Base-by-base conservation (phyloP, 2,888 invertebrate genomes). In the Germaria angustata region DNA sequence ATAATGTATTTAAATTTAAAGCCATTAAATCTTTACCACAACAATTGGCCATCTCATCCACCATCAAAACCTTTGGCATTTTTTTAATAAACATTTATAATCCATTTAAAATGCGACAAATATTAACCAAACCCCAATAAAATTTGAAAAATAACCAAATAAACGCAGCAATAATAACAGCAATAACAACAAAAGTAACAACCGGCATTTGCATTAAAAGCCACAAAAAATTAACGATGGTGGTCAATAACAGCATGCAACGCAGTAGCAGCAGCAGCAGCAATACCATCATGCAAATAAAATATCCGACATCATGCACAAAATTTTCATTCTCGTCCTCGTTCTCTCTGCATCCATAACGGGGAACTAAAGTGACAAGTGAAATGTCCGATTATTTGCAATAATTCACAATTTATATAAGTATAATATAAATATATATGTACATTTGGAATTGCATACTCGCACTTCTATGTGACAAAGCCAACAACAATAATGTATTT, bases 371-470 rank as follows among this genome's bases (percentile, higher is more conserved):
- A 90, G 88, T 90, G 90, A 90, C 90, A 90, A 88, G 89, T 89
- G 90, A 90, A 90, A 90, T 87, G 89, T 88, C 89, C 90, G 89
- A 90, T 90, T 90, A 89, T 88, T 88, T 88, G 87, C 87, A 88
- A 88, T 88, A 87, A 87, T 86, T 87, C 87, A 88, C 86, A 81
- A 81, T 81, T 81, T 81, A 78, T 69, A 69, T 51, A n/a, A n/a
- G n/a, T n/a, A 41, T 24, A 46, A 61, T 28, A 69, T 39, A 41
- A 17, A 75, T 51, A 63, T 24, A 36, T 39, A 59, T 15, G 0
- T 15, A 1, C 9, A 11, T 20, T 1, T 46, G 13, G 0, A 57
- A n/a, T n/a, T 20, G n/a, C n/a, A 39, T 1, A 46, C 46, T 44
- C 22, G 36, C 17, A 39, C 36, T 7, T 3, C 3, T 24, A 24